Evolutionary conservation across 2,888 invertebrate genomes (phyloP).

Genomic region (Parascotia fuliginaria): DNA sequence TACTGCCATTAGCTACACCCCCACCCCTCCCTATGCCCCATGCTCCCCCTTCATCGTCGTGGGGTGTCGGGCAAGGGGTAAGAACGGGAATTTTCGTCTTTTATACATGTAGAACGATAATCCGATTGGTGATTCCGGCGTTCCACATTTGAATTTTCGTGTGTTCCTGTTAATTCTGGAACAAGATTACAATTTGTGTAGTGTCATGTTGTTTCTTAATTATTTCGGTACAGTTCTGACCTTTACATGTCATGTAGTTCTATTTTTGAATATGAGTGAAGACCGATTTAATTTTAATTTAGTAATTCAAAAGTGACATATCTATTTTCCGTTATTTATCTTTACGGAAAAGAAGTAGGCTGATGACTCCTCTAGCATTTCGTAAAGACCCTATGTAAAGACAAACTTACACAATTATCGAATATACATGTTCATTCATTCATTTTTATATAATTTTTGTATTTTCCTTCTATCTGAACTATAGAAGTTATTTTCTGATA

Average conservation of each 20-base stretch:
- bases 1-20: constrained; percentile 77
- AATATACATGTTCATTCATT: too few relatives aligned
- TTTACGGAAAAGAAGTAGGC: too few relatives aligned
- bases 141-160: constrained; percentile 81
- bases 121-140: constrained; percentile 82
- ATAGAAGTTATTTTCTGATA: background rate
- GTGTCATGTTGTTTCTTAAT: constrained; percentile 57
- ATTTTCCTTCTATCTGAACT: too few relatives aligned
- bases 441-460: too few relatives aligned
- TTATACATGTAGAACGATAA: constrained; percentile 84
- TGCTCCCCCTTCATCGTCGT: constrained; percentile 39
- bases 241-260: background rate
- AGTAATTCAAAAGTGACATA: too few relatives aligned
- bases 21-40: constrained; percentile 39
- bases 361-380: too few relatives aligned
- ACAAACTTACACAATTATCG: too few relatives aligned
- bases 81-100: constrained; percentile 84
- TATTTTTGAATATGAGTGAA: constrained; percentile 1
- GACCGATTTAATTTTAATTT: too few relatives aligned
- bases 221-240: background rate
- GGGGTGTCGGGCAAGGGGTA: constrained; percentile 70
- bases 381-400: too few relatives aligned
- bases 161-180: constrained; percentile 67
- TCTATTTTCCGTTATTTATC: too few relatives aligned
- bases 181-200: constrained; percentile 51